A percentile compares a stretch with the other conserved stretches of the same genome.
phyloP scores from a whole-genome alignment of 2,113 vertebrate species.

The Tauraco erythrolophus region DNA sequence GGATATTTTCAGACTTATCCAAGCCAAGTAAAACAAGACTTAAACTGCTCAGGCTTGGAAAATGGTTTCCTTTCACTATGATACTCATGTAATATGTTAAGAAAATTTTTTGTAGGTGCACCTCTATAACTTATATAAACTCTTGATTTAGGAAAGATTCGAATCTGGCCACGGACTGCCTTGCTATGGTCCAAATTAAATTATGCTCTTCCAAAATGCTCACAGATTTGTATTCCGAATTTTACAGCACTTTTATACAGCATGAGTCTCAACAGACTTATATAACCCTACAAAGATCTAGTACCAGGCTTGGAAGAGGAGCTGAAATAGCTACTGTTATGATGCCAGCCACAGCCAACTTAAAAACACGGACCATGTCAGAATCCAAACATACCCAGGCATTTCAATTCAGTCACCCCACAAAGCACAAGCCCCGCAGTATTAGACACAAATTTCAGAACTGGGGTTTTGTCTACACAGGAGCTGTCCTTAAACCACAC shows the following conservation, averaged over 20 bases:
- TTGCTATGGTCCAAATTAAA: not conserved
- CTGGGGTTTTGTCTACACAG: not conserved
- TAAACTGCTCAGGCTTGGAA: not conserved
- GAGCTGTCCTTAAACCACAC: not conserved
- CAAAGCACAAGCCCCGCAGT: not conserved
- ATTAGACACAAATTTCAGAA: not conserved
- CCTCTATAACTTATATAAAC: not conserved
- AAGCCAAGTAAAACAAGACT: not conserved
- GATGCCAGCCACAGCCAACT: not conserved
- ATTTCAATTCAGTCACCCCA: not conserved
- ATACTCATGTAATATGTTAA: not conserved
- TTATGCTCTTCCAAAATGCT: not conserved
- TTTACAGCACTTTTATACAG: not conserved
- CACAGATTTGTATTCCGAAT: not conserved
- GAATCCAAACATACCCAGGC: not conserved
- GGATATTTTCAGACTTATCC: not conserved
- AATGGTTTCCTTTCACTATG: not conserved
- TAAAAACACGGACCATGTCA: not conserved
- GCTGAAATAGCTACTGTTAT: not conserved
- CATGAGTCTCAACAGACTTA: not conserved
- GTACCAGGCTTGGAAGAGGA: not conserved
- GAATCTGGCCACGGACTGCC: not conserved
- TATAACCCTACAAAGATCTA: not conserved
- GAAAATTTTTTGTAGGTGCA: not conserved
- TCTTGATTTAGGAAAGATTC: not conserved